A percentile compares a stretch with the other conserved stretches of the same genome.
Conservation (phyloP, 2,113 vertebrate species). For the Sinosuthora webbiana region DNA sequence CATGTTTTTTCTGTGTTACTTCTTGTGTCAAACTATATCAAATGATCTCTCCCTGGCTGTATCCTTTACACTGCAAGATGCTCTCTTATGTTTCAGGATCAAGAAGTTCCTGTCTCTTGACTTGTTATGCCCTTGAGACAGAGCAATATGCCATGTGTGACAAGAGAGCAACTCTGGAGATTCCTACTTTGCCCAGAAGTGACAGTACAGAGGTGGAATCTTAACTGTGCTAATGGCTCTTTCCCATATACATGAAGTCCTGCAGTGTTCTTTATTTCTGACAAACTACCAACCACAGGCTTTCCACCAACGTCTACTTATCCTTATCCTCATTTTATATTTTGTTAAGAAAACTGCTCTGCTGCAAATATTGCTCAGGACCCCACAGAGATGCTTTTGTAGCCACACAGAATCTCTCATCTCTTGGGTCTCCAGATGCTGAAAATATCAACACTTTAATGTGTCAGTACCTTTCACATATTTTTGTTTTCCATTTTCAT, state of each 20-base stretch:
- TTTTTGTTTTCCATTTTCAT: background rate
- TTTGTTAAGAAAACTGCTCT: background rate
- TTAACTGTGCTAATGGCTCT: background rate
- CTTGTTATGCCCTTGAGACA: background rate
- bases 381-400: background rate
- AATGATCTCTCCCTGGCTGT: background rate
- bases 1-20: background rate
- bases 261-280: background rate
- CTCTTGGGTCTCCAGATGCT: background rate
- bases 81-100: background rate
- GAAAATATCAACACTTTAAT: background rate
- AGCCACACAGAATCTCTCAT: background rate
- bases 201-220: background rate
- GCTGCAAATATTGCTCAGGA: background rate
- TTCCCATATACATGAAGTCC: background rate
- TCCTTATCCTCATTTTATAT: background rate
- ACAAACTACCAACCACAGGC: background rate
- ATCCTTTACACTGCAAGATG: background rate
- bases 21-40: background rate
- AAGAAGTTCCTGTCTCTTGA: background rate
- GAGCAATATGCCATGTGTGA: background rate
- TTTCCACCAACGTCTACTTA: background rate
- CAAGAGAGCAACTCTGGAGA: background rate
- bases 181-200: background rate
- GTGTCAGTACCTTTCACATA: background rate